A percentile compares a stretch with the other conserved stretches of the same genome.
These are phyloP conservation scores for Natrix natrix DNA, from an alignment of 2,797 vertebrate species.

Conservation along the genomic window DNA sequence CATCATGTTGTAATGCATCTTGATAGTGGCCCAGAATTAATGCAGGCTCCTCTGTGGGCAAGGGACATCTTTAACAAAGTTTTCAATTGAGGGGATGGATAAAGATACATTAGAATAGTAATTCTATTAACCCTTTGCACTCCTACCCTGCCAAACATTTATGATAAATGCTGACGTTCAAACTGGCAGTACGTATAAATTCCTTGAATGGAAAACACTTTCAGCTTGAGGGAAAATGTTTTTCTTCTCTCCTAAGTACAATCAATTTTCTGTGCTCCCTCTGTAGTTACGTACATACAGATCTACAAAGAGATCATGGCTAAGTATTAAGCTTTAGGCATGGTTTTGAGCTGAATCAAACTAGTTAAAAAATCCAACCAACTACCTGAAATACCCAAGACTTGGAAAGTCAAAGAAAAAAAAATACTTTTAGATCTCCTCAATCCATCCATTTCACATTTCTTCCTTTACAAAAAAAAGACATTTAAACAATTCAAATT, in stretches of 20 bases:
- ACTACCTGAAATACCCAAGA: slow-evolving; percentile 65
- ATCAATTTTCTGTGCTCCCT: background rate
- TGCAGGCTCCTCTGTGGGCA: slow-evolving; percentile 43
- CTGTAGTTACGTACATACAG: slow-evolving; percentile 23
- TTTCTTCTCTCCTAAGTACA: background rate
- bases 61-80: slow-evolving; percentile 57
- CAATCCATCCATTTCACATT: slow-evolving; percentile 48
- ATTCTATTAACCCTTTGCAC: slow-evolving; percentile 40
- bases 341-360: slow-evolving; percentile 45
- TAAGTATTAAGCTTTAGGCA: slow-evolving; percentile 43
- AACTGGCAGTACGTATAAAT: background rate
- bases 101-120: background rate
- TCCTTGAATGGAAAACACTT: background rate
- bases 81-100: background rate
- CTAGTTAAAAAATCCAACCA: slow-evolving; percentile 31
- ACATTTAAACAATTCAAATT: slow-evolving; percentile 60
- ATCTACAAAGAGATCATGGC: slow-evolving; percentile 33
- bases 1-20: slow-evolving; percentile 6
- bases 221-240: slow-evolving; percentile 12
- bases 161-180: background rate
- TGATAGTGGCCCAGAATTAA: slow-evolving; percentile 14
- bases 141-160: slow-evolving; percentile 7
- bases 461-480: slow-evolving; percentile 33
- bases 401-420: slow-evolving; percentile 59
- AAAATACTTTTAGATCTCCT: slow-evolving; percentile 53